Conservation (phyloP, 2,113 vertebrate species). For the Pongo abelii region DNA sequence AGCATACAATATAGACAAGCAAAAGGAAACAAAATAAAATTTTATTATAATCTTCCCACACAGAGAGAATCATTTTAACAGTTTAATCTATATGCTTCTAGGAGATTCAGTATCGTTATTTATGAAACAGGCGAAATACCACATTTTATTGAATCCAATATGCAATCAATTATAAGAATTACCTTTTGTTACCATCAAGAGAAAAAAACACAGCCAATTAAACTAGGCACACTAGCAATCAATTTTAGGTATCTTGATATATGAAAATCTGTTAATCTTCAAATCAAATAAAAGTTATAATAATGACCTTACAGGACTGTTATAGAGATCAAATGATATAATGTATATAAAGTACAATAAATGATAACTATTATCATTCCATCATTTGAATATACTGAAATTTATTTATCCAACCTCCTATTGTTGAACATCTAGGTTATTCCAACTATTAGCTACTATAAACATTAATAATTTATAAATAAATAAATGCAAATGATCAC, state of each 20-base stretch:
- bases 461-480: slow-evolving; percentile 31
- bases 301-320: background rate
- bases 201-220: slow-evolving; percentile 28
- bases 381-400: background rate
- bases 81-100: background rate
- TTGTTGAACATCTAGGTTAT: slow-evolving; percentile 10
- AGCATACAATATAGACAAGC: background rate
- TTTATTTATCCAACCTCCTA: background rate
- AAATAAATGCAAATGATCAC: background rate
- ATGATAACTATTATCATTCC: background rate
- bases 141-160: slow-evolving; percentile 9
- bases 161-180: slow-evolving; percentile 34
- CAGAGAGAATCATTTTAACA: background rate
- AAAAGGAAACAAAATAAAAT: background rate
- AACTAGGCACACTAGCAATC: background rate
- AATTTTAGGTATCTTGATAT: slow-evolving; percentile 29
- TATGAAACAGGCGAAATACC: background rate
- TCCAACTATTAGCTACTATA: background rate
- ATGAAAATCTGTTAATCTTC: slow-evolving; percentile 11
- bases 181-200: background rate
- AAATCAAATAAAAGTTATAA: background rate
- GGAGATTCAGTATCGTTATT: background rate
- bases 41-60: background rate
- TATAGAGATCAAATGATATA: background rate
- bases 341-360: background rate